These are phyloP conservation scores for Carassius carassius DNA, from an alignment of 2,113 vertebrate species.

Conservation along the genomic window DNA sequence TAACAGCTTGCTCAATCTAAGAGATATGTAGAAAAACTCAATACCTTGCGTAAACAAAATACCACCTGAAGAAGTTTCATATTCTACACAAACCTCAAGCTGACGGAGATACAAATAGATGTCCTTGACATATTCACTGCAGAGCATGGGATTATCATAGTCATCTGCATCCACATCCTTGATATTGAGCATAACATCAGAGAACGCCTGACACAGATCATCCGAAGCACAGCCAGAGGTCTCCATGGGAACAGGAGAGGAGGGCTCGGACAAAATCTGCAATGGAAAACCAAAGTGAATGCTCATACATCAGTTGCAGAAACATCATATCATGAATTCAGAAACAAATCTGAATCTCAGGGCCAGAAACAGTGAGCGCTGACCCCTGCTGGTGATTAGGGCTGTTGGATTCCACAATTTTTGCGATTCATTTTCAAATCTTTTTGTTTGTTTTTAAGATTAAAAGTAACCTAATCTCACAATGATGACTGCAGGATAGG, in stretches of 20 bases:
- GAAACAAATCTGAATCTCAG: not conserved
- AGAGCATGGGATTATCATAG: constrained; percentile 77
- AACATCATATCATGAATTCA: not conserved
- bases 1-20: constrained; percentile 78
- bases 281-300: not conserved
- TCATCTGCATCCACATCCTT: constrained; percentile 80
- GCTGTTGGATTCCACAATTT: too few relatives aligned
- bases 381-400: not conserved
- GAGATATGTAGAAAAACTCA: not conserved
- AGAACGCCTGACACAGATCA: constrained; percentile 80
- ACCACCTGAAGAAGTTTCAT: not conserved
- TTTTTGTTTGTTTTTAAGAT: too few relatives aligned
- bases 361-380: not conserved
- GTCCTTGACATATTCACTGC: constrained; percentile 83
- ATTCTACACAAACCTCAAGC: constrained; percentile 76
- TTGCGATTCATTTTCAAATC: too few relatives aligned
- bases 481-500: too few relatives aligned
- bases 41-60: accelerated
- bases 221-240: constrained; percentile 71
- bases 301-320: not conserved
- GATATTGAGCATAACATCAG: constrained; percentile 76
- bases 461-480: too few relatives aligned
- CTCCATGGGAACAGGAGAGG: constrained; percentile 74
- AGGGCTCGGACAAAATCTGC: constrained; percentile 65
- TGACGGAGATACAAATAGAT: constrained; percentile 83